Evolutionary conservation across 2,888 invertebrate genomes (phyloP).

Genomic region (Parapristionchus giblindavisi): DNA sequence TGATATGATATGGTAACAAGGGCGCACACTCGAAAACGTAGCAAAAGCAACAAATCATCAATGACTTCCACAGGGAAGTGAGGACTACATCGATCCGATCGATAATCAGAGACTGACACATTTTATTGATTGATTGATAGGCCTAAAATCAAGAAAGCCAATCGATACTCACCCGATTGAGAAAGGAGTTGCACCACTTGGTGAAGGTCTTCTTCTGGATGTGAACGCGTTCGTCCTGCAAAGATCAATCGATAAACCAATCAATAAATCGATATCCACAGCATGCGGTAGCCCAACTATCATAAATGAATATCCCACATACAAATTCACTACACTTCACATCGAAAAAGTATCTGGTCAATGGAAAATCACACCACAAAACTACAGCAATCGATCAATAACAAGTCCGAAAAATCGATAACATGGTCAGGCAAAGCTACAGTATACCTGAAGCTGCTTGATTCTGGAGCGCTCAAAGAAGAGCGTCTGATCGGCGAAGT

Average conservation of each 20-base stretch:
- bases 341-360: too few relatives aligned
- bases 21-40: too few relatives aligned
- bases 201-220: constrained; percentile 99
- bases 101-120: background rate
- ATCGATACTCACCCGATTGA: constrained; percentile 82
- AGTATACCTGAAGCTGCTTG: constrained; percentile 71
- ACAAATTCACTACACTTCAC: too few relatives aligned
- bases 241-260: background rate
- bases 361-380: too few relatives aligned
- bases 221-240: constrained; percentile 89
- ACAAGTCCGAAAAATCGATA: background rate
- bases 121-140: background rate
- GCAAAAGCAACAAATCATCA: too few relatives aligned
- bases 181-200: constrained; percentile 98
- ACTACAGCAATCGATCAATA: background rate
- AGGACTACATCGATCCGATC: background rate
- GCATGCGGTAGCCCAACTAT: background rate
- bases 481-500: constrained; percentile 62
- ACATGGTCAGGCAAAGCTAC: background rate
- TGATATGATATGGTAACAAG: too few relatives aligned
- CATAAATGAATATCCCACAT: background rate
- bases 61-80: too few relatives aligned
- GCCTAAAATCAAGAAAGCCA: background rate
- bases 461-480: constrained; percentile 66
- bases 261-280: background rate